phyloP scores from a whole-genome alignment of 2,113 vertebrate species.

The Tragelaphus scriptus region DNA sequence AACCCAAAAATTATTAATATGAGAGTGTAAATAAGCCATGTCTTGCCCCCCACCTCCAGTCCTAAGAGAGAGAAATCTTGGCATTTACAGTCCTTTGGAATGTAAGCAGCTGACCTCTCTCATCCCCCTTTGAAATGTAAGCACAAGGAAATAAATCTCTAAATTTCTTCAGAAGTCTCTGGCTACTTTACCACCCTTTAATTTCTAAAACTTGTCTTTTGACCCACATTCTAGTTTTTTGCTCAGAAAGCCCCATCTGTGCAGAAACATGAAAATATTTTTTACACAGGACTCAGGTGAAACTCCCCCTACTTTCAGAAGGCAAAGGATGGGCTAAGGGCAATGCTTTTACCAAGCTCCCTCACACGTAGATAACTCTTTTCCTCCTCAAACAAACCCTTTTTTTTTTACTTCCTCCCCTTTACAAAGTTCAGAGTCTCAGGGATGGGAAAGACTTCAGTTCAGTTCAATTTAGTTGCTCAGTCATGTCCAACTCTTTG shows the following conservation, averaged over 20 bases:
- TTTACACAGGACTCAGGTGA: not conserved
- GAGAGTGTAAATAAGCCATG: not conserved
- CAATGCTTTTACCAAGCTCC: constrained; percentile 6
- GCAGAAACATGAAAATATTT: constrained; percentile 17
- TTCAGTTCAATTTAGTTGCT: no score
- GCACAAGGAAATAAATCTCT: not conserved
- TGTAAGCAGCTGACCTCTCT: not conserved
- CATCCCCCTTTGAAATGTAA: constrained; percentile 21
- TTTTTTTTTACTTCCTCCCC: not conserved
- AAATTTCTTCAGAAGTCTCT: constrained; percentile 15
- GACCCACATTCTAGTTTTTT: not conserved
- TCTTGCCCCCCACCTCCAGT: not conserved
- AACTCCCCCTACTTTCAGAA: not conserved
- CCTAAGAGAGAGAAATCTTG: not conserved
- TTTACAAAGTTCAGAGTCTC: not conserved
- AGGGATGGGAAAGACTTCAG: not conserved
- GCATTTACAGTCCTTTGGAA: constrained; percentile 3
- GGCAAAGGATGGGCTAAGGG: not conserved
- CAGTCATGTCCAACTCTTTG: rapidly evolving
- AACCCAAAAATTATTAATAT: constrained; percentile 13
- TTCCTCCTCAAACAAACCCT: constrained; percentile 9
- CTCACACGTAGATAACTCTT: not conserved
- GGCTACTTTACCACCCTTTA: not conserved
- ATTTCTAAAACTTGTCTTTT: not conserved
- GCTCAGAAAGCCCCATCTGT: constrained; percentile 14